Percentiles rank a stretch among this genome's conserved stretches.
Conservation (phyloP, 2,888 invertebrate genomes). For the Eupsilia transversa region DNA sequence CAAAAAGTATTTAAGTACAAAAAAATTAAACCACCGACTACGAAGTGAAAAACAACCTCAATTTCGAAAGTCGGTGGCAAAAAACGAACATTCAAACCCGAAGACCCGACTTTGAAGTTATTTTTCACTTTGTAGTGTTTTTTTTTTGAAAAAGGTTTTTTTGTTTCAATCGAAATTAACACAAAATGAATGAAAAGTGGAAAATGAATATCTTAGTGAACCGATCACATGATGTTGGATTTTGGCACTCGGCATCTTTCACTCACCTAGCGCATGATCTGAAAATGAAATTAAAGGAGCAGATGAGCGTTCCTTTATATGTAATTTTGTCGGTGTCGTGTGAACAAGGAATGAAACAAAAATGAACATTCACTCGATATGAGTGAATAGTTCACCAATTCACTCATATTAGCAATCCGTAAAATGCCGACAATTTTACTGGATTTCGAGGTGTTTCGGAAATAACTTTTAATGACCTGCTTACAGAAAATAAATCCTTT, state of each 20-base stretch:
- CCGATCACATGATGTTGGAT: background rate
- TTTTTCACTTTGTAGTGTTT: too few species aligned
- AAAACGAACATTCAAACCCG: too few species aligned
- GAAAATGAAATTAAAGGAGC: background rate
- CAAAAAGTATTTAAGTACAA: too few species aligned
- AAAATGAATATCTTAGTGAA: background rate
- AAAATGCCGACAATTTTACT: background rate
- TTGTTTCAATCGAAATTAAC: too few species aligned
- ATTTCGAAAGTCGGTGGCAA: too few species aligned
- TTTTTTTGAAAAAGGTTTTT: too few species aligned
- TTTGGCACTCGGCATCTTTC: background rate
- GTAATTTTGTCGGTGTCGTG: background rate
- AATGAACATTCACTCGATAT: background rate
- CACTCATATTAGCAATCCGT: background rate
- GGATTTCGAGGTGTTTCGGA: background rate
- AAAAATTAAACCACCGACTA: too few species aligned
- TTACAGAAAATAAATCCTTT: too few species aligned
- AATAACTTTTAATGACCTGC: too few species aligned
- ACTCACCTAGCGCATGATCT: background rate
- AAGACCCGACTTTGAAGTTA: too few species aligned
- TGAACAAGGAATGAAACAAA: too few species aligned
- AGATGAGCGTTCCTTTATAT: background rate
- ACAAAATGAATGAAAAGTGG: background rate
- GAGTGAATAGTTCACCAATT: background rate
- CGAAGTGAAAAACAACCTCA: too few species aligned